These are phyloP conservation scores for Aethina tumida DNA, from an alignment of 1,140 invertebrate species.

Conservation along the genomic window DNA sequence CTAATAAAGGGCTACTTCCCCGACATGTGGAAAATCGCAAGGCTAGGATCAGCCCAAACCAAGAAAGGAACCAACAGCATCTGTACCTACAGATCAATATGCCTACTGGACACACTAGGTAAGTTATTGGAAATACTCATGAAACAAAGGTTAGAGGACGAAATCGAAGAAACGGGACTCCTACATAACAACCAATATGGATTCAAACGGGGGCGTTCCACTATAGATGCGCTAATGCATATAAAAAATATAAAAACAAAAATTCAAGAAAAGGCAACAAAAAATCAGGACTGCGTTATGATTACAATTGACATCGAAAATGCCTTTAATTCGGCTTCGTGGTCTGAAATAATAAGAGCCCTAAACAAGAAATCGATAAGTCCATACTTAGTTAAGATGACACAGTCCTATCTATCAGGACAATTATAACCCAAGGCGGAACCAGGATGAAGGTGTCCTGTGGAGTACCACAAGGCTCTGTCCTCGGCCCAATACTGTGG, in stretches of 20 bases:
- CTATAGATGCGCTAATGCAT: conserved; percentile 25
- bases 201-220: conserved; percentile 26
- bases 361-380: conserved; percentile 7
- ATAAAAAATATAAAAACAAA: no score
- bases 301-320: conserved; percentile 11
- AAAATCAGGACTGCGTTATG: no score
- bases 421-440: not conserved
- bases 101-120: conserved; percentile 19
- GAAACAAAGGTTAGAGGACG: conserved; percentile 8
- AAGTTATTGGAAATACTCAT: conserved; percentile 24
- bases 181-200: conserved; percentile 28
- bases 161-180: conserved; percentile 6
- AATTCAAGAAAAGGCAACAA: no score
- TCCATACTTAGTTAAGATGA: conserved; percentile 11
- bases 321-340: conserved; percentile 12
- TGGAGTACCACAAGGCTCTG: conserved; percentile 12
- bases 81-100: conserved; percentile 17
- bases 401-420: conserved; percentile 9
- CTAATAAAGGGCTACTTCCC: conserved; percentile 13
- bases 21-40: conserved; percentile 12
- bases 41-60: conserved; percentile 9
- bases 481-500: conserved; percentile 14
- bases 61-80: not conserved
- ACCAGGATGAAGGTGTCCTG: not conserved
- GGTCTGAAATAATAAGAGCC: conserved; percentile 5